Evolutionary conservation across 2,113 vertebrate species (phyloP).

Genomic region (Gymnogyps californianus): DNA sequence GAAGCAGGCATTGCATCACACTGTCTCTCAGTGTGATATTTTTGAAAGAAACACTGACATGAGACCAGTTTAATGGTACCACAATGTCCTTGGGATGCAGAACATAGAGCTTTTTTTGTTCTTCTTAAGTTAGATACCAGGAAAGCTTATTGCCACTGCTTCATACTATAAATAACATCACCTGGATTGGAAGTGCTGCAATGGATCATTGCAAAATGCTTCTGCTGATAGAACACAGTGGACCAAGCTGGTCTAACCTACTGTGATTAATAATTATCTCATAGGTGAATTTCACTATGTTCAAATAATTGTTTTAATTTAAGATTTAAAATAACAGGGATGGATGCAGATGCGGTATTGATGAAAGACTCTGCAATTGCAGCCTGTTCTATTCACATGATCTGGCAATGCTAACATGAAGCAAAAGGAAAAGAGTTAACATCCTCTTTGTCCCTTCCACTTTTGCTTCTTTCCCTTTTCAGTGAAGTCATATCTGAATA

Average conservation of each 20-base stretch:
- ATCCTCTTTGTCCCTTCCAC: neutral
- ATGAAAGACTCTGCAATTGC: neutral
- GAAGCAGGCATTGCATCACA: neutral
- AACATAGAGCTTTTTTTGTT: neutral
- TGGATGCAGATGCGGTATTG: neutral
- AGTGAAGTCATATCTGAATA: neutral
- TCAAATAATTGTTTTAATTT: neutral
- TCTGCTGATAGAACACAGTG: neutral
- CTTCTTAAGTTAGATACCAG: neutral
- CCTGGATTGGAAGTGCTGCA: neutral
- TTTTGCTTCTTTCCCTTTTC: neutral
- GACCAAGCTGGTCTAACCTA: neutral
- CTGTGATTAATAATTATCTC: neutral
- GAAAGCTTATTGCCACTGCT: neutral
- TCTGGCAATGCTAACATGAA: neutral
- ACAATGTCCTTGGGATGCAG: neutral
- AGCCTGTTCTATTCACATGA: neutral
- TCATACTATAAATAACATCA: neutral
- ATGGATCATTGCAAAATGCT: constrained; percentile 10
- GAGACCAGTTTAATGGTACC: neutral
- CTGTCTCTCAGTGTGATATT: neutral
- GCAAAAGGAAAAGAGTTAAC: neutral
- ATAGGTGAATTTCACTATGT: neutral
- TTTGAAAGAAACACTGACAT: neutral
- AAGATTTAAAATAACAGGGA: neutral